Base-by-base conservation (phyloP, 2,113 vertebrate genomes). In the Nothobranchius furzeri region DNA sequence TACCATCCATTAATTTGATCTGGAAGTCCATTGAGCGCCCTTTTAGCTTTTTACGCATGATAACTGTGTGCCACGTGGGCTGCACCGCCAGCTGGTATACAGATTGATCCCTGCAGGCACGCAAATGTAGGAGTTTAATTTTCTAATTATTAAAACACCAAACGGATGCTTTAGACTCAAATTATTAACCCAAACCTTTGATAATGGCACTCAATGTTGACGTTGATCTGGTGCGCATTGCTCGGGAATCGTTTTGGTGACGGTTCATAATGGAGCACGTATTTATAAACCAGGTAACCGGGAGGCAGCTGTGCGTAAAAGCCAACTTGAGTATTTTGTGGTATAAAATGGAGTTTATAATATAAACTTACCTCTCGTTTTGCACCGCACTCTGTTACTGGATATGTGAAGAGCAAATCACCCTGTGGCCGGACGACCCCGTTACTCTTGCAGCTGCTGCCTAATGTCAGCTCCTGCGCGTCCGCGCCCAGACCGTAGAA, bases 1-100 rank as follows among this genome's bases (percentile, higher is more conserved):
- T 54, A 92, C 92, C 90, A 11, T 91, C 85, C 90, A 92, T 90
- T 55, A 91, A 6, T n/a, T 80, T 66, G 17, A 93, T 89, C 17
- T 63, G 61, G 55, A 89, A 92, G n/a, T 88, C 63, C 36, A 37
- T 68, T 3, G 54, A 48, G 35, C 64, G 66, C 15, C 75, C 73
- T 50, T 67, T 83, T 13, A 93, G 79, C 2, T 10, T 78, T 79
- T 90, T 91, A 55, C 20, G 81, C 61, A 79, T 0, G 6, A 84
- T 17, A 6, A 58, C 42, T 9, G 84, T 77, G 42, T 68, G 8
- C 90, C 87, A 92, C 1, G 90, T 90, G 14, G 92, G 90, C 46
- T 71, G 77, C 30, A 91, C 80, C 1, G 78, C 86, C 57, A 90
- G 82, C 11, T 78, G 76, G 75, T 87, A 51, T 8, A 92, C 84